Evolutionary conservation across 23 tunicate species (phyloP).

Genomic region (Trididemnum clinides): DNA sequence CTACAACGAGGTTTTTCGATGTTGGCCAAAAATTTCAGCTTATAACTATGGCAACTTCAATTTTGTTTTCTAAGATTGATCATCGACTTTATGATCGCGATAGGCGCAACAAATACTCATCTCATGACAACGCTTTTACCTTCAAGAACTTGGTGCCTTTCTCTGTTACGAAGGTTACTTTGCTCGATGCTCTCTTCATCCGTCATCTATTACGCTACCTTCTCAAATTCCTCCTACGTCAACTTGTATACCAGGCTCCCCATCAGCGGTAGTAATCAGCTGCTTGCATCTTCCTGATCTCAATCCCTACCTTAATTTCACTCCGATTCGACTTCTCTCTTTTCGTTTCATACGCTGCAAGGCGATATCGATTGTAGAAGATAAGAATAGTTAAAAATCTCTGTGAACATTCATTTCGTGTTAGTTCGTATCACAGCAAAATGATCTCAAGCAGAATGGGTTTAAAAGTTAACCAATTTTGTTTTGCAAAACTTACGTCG

Average conservation of each 20-base stretch:
- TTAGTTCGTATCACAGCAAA: too few relatives aligned
- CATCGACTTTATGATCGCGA: too few relatives aligned
- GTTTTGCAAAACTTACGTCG: too few relatives aligned
- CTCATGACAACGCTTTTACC: too few relatives aligned
- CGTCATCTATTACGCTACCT: constrained; percentile 83
- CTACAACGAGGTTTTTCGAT: too few relatives aligned
- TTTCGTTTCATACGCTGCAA: constrained; percentile 73
- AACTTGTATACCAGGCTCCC: constrained; percentile 59
- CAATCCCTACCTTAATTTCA: constrained; percentile 68
- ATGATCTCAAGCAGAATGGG: too few relatives aligned
- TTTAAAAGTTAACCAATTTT: too few relatives aligned
- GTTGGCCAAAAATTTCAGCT: too few relatives aligned
- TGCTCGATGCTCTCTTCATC: constrained; percentile 81
- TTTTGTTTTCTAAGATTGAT: too few relatives aligned
- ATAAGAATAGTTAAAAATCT: constrained; percentile 6
- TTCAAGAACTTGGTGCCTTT: constrained; percentile 77
- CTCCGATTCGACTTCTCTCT: constrained; percentile 50
- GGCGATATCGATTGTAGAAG: constrained; percentile 58
- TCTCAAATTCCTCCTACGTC: constrained; percentile 61
- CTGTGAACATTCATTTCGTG: too few relatives aligned
- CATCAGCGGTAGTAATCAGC: constrained; percentile 53
- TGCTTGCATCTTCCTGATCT: constrained; percentile 25
- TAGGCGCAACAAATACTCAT: too few relatives aligned
- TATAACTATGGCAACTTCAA: too few relatives aligned
- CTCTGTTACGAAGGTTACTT: constrained; percentile 53